Percentiles rank a stretch among this genome's conserved stretches.
Evolutionary conservation across 2,797 vertebrate species (phyloP).

Genomic region (Antrozous pallidus): DNA sequence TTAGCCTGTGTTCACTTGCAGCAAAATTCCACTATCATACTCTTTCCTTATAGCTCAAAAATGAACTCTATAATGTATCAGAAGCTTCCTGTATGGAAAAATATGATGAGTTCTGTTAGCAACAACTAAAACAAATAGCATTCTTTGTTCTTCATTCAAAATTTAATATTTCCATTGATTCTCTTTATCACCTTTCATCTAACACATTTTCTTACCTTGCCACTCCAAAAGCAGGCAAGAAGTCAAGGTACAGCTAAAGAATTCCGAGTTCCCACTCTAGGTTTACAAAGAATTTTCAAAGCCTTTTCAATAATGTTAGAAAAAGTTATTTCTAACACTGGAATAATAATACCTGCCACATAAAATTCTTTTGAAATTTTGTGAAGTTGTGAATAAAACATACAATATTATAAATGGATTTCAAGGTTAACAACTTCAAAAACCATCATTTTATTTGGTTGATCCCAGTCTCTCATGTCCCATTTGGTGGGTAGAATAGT

Average conservation of each 20-base stretch:
- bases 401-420: background rate
- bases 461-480: background rate
- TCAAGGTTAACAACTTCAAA: background rate
- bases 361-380: background rate
- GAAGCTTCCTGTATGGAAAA: background rate
- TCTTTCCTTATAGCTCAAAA: background rate
- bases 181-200: background rate
- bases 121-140: background rate
- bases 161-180: background rate
- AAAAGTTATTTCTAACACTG: background rate
- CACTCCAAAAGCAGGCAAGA: background rate
- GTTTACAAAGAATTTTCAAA: background rate
- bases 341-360: background rate
- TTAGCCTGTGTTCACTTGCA: background rate
- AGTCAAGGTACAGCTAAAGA: background rate
- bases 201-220: background rate
- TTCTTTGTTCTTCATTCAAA: background rate
- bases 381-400: background rate
- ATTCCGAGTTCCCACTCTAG: background rate
- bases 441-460: background rate
- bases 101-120: background rate
- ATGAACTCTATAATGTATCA: background rate
- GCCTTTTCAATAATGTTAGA: background rate
- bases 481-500: background rate
- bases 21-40: background rate